Base-by-base conservation (phyloP, 2,797 vertebrate species). In the Acestrorhynchus altus region DNA sequence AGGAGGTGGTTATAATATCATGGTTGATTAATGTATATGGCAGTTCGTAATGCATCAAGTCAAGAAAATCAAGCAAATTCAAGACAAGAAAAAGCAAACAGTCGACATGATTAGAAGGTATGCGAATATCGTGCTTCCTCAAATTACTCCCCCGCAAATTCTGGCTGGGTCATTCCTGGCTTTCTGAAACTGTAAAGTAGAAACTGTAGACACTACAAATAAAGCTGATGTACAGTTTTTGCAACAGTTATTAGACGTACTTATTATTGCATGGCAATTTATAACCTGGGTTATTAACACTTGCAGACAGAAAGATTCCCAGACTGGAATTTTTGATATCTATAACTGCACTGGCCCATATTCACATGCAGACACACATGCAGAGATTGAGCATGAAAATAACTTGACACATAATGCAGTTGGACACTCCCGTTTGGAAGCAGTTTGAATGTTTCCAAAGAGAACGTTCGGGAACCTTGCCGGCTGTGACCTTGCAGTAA, bases 391-490 rank as follows among this genome's bases (percentile, higher is more conserved):
- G 18, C 40, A 26, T 51, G 31, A 76, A 61, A 40, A 60, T 67
- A 39, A 68, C 28, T 35, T 44, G 2, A 6, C 42, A 18, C 16
- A 44, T 22, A 47, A 31, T 44, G 26, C 64, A 47, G 28, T 40
- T 22, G 15, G 64, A 76, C 40, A 44, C 40, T 18, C 13, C 12
- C 13, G 46, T 66, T 56, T 66, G 42, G 7, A 28, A 26, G 10
- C 64, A 8, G 13, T 66, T 46, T 18, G 22, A 46, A 47, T 46
- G 42, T 47, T 46, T 66, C 42, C 22, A 28, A 12, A 20, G 49
- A 67, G 74, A 68, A 67, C 52, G n/a, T 67, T 66, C 24, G 8
- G 18, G 64, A 67, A 46, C 12, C 7, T 22, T 12, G 65, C 44
- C 46, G 51, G 31, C 40, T 40, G n/a, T 24, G 46, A 47, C 40